Base-by-base conservation (phyloP, 2,797 vertebrate species). In the Coreius guichenoti region DNA sequence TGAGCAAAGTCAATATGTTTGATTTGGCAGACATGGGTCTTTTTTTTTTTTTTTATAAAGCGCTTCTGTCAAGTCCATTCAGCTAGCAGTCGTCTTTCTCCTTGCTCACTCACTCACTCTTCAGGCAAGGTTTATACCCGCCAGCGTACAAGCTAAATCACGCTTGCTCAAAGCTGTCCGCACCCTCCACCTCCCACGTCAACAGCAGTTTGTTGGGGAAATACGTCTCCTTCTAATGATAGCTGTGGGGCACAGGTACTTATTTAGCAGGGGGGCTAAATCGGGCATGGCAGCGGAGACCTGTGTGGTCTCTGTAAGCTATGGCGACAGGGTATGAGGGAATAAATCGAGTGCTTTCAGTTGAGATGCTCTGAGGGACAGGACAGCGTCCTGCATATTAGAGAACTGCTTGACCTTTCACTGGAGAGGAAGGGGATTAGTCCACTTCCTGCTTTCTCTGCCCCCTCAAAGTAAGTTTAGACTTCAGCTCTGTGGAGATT, bases 371-470 rank as follows among this genome's bases (percentile, higher is more conserved):
- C 70, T 51, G 67, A 79, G 75, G 79, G 51, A 70, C 69, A 14
- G 87, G 81, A 86, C 47, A 36, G 26, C 56, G 21, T 87, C 84
- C 72, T 65, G 85, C 75, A 83, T 89, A 87, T 89, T 83, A 80
- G 85, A 90, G 80, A 82, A 81, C 69, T 86, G 81, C 84, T 90
- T 90, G 85, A 90, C 89, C 85, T 91, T 91, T 89, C 6, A 4
- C 26, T 81, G 80, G 67, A 88, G 87, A 87, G 87, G 73, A 88
- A 80, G 68, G 68, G 76, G 75, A 82, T 87, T 90, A 86, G 61
- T 88, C 63, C 85, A 51, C 81, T 84, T 86, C 82, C 85, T 88
- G 75, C 72, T 80, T 86, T 80, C 63, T 74, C 78, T 83, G 81
- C 51, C 33, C 63, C 85, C 75, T 86, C 80, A 72, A 84, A 82